Evolutionary conservation across 2,113 vertebrate species (phyloP), one percentile per base, ranked within the genome.

Genomic region (Capreolus pygargus): DNA sequence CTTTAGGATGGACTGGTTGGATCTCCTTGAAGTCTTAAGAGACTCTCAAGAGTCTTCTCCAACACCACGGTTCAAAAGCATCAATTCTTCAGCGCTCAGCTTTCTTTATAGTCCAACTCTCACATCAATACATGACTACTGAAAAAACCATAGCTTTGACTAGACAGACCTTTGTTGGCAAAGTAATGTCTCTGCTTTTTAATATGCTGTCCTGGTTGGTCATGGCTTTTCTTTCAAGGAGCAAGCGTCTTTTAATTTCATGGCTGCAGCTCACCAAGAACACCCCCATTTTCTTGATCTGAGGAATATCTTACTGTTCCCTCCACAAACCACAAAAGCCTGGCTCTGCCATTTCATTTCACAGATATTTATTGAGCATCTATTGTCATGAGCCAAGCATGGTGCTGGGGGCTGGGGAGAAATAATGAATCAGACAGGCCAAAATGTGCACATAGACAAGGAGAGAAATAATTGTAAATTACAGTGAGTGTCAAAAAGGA

Each of bases 261-360:
- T 25, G 36, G 36, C 67, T 74, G 2, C 5, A 39, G 36, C 11
- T 55, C 47, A 61, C 30, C 25, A 45, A 39, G 55, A 30, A 64
- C 76, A 21, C 7, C 61, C 25, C 39, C 9, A 1, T 7, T 74
- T 67, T 52, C 23, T 6, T 7, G 9, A n/a, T n/a, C 28, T 3
- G 7, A 58, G 55, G 17, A 3, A 1, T 0, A 0, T 7, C 36
- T 39, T 14, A 30, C 19, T 21, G 13, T 27, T 25, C 30, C 50
- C 3, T 55, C 4, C 50, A 27, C 23, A 43, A 8, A 74, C n/a
- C 70, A 4, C 76, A 39, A 28, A 36, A 43, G 7, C 13, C 45
- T 21, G 6, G 74, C 79, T 33, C 64, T 85, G 64, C 10, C 25
- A 16, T 33, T n/a, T 52, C 36, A 21, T 27, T 10, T 17, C 83